Base-by-base conservation (phyloP, 2,797 vertebrate species). In the Allobates femoralis region DNA sequence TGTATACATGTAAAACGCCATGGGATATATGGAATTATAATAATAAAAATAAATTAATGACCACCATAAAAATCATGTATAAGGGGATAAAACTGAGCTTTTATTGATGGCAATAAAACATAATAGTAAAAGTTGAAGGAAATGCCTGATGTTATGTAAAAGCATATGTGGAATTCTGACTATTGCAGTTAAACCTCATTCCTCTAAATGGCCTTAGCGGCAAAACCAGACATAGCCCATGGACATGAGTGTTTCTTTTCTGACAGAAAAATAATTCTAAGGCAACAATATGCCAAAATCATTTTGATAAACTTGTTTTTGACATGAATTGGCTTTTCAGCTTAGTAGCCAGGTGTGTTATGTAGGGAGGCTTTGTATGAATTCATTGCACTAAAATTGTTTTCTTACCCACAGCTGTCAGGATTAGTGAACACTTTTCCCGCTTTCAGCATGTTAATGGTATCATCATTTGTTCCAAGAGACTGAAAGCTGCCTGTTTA, bases 331-430 rank as follows among this genome's bases (percentile, higher is more conserved):
- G 32, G 32, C 23, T n/a, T 71, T 71, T 37, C 34, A 23, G 5
- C 34, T 30, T 67, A 32, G 64, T 41, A 12, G 6, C 8, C 71
- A 74, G 23, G 69, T 74, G 71, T 26, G 71, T 50, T 26, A 26
- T 50, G 37, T 46, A 73, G 69, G 46, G 18, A 14, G 69, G 69
- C n/a, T 46, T 41, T 46, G 69, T n/a, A 73, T 41, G 69, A 73
- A 41, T 73, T 15, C 37, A 46, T 46, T 73, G 69, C 5, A 21
- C 23, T 69, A 23, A n/a, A 46, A 16, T 26, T 14, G 71, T 74
- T 74, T 74, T 74, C 71, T 50, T 16, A 50, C 34, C 37, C 67
- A 41, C 71, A 74, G 71, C 37, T 74, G 71, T 50, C 71, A n/a
- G n/a, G 37, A 71, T 41, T 46, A 41, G 10, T n/a, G 21, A 41